These are phyloP conservation scores for Lamproptera curius DNA, from an alignment of 2,888 invertebrate genomes.

Conservation along the genomic window DNA sequence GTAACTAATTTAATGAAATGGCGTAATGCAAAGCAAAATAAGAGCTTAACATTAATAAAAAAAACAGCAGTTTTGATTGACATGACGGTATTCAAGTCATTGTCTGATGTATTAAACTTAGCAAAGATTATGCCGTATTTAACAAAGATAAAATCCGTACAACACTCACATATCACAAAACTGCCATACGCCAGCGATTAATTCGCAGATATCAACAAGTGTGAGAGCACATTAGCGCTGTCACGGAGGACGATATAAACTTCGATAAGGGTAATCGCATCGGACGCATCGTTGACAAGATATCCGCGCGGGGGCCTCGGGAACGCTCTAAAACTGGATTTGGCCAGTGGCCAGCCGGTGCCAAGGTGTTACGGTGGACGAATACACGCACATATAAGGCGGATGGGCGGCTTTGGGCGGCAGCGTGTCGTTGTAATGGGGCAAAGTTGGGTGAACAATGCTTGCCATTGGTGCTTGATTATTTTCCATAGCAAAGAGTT, in stretches of 20 bases:
- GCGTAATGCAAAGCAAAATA: too few species aligned
- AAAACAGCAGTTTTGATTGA: too few species aligned
- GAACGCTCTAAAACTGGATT: slow-evolving; percentile 44
- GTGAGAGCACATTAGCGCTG: not conserved
- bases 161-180: too few species aligned
- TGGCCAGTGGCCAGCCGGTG: slow-evolving; percentile 48
- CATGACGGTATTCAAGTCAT: too few species aligned
- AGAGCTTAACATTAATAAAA: too few species aligned
- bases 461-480: too few species aligned
- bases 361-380: slow-evolving; percentile 40
- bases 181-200: too few species aligned
- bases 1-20: too few species aligned
- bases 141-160: too few species aligned
- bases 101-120: too few species aligned
- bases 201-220: not conserved
- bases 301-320: slow-evolving; percentile 41
- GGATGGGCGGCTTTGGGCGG: slow-evolving; percentile 26
- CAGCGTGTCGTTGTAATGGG: not conserved
- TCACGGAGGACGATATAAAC: not conserved
- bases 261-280: slow-evolving; percentile 7
- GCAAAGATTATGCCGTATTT: too few species aligned
- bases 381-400: slow-evolving; percentile 27
- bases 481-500: too few species aligned
- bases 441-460: not conserved
- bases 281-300: slow-evolving; percentile 18